phyloP scores from a whole-genome alignment of 2,888 invertebrate genomes.

The Itoplectis maculator region DNA sequence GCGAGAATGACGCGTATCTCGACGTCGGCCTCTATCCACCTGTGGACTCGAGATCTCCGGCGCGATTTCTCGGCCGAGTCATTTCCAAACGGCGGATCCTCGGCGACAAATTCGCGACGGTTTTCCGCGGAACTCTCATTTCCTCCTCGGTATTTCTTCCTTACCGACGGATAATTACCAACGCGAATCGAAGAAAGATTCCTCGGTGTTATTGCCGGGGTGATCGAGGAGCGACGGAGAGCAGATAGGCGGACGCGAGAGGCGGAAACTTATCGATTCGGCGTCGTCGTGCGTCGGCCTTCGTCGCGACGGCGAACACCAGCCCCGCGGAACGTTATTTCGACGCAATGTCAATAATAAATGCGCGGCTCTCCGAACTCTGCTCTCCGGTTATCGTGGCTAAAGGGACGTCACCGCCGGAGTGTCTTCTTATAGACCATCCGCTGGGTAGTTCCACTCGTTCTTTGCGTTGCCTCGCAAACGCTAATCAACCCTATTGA shows the following conservation, averaged over 20 bases:
- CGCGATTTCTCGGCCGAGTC: conserved; percentile 11
- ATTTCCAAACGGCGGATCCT: neutral
- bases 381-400: conserved; percentile 18
- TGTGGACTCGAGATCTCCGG: conserved; percentile 25
- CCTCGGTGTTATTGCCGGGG: conserved; percentile 9
- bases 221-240: conserved; percentile 1
- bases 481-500: no score
- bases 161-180: conserved; percentile 6
- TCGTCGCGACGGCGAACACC: conserved; percentile 58
- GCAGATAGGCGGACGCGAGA: neutral
- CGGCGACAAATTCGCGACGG: neutral
- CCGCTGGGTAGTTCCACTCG: neutral
- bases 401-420: conserved; percentile 4
- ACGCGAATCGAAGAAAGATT: conserved; percentile 2
- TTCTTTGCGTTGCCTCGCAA: neutral
- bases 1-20: conserved; percentile 13
- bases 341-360: conserved; percentile 64
- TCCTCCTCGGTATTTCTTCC: conserved; percentile 12
- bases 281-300: conserved; percentile 59
- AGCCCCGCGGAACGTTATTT: conserved; percentile 58
- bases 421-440: neutral
- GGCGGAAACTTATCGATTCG: conserved; percentile 59
- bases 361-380: conserved; percentile 36
- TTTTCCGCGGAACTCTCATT: neutral
- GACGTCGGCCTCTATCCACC: conserved; percentile 22